Base-by-base conservation (phyloP, 2,113 vertebrate species). In the Tupaia tana region DNA sequence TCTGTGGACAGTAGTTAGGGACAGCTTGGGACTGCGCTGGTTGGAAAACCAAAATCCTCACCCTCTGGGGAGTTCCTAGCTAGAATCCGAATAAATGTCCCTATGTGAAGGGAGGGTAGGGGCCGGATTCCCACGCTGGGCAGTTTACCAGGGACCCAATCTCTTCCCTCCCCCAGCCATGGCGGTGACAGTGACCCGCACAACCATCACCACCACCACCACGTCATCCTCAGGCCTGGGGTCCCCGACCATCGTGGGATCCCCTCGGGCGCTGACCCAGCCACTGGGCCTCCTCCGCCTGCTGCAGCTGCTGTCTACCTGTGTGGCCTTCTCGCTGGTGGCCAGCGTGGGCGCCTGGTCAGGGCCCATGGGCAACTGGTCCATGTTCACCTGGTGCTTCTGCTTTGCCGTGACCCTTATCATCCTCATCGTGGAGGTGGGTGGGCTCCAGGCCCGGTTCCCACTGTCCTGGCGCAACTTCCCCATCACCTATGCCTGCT, bases 391-490 rank as follows among this genome's bases (percentile, higher is more conserved):
- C 94, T 99, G 99, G 99, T 98, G 99, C 88, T 99, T 99, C 97
- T 99, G 99, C 96, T 99, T 99, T 19, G 98, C 98, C 0, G 97
- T 99, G 18, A 99, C 99, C 1, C 97, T 99, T 10, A 67, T 99
- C 20, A 98, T 99, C 78, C 77, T 99, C 71, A 91, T 99, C 54
- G 98, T 99, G 88, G 99, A 99, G 98, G 87, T 99, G 22, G 98
- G 97, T 0, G 99, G 99, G 2, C 96, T 99, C 27, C 99, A 99
- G 98, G 66, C 98, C 0, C 98, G 98, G 24, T 98, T 97, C 27
- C 99, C 99, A 0, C 97, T 99, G 67, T 99, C 99, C 88, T 99
- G 99, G 99, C 98, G 98, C 89, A 99, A 99, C 98, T 99, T 99
- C 97, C 99, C 90, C 56, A 99, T 99, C 98, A 99, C 99, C 13